These are phyloP conservation scores for Pharmacophagus antenor DNA, from an alignment of 2,888 invertebrate species.

Conservation along the genomic window DNA sequence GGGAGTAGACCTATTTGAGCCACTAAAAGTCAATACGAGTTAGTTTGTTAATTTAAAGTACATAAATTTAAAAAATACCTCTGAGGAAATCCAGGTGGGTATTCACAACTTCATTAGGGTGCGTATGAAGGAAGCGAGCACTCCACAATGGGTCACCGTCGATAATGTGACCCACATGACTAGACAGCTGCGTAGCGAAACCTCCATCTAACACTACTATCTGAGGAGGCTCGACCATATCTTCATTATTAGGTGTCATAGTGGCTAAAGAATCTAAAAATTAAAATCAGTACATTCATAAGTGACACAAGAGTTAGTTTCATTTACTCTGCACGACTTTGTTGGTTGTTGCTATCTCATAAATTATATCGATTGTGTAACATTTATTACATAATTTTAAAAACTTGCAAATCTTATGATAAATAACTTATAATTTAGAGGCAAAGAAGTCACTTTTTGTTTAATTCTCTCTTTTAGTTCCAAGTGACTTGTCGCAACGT, in stretches of 20 bases:
- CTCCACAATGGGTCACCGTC: constrained; percentile 95
- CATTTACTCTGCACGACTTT: not conserved
- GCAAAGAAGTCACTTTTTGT: too few species aligned
- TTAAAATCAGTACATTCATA: not conserved
- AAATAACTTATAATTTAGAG: too few species aligned
- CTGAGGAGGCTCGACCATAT: constrained; percentile 57
- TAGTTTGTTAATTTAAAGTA: not conserved
- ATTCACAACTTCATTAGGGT: constrained; percentile 88
- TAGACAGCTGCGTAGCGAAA: constrained; percentile 89
- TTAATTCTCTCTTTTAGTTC: too few species aligned
- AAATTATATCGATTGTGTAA: too few species aligned
- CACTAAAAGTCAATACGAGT: too few species aligned
- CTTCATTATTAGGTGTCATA: constrained; percentile 63
- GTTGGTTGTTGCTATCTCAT: not conserved
- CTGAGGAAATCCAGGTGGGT: constrained; percentile 91
- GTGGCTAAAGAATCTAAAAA: constrained; percentile 32
- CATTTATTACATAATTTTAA: too few species aligned
- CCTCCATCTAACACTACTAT: constrained; percentile 85
- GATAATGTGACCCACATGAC: constrained; percentile 86
- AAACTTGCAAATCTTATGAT: too few species aligned
- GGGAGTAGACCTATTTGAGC: too few species aligned
- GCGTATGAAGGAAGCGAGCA: constrained; percentile 88
- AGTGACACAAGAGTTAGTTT: not conserved
- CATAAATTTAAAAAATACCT: constrained; percentile 65
- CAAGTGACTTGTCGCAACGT: too few species aligned